phyloP scores from a whole-genome alignment of 2,113 vertebrate genomes.

The Corydoras sp. region DNA sequence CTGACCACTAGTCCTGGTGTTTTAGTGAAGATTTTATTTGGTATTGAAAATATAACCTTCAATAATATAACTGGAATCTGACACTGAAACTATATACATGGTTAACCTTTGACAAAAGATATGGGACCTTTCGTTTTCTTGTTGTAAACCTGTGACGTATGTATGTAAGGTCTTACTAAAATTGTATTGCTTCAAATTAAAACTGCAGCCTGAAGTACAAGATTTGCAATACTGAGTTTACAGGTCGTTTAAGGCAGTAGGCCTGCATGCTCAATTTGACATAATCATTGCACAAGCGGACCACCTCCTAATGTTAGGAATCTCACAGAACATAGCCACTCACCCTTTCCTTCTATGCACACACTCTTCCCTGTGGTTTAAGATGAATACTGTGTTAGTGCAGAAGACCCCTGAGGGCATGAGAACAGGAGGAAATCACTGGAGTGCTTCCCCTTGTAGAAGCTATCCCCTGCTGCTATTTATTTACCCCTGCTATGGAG shows the following conservation, averaged over 20 bases:
- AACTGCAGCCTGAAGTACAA: background rate
- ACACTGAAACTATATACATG: too few species aligned
- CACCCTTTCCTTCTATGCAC: background rate
- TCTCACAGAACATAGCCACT: background rate
- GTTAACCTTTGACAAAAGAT: too few species aligned
- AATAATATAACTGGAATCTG: too few species aligned
- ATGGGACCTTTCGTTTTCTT: too few species aligned
- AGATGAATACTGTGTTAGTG: constrained; percentile 38
- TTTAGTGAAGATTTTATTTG: too few species aligned
- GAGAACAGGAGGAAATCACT: constrained; percentile 42
- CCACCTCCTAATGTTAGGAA: constrained; percentile 43
- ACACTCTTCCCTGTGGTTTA: constrained; percentile 29
- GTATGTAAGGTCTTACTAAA: too few species aligned
- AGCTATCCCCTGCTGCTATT: constrained; percentile 50
- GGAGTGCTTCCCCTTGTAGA: constrained; percentile 36
- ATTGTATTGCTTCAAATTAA: background rate
- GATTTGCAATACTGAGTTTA: constrained; percentile 32
- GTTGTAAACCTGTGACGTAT: too few species aligned
- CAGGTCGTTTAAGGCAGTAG: constrained; percentile 45
- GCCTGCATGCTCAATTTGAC: constrained; percentile 63
- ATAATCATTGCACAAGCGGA: constrained; percentile 54
- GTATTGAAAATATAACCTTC: too few species aligned
- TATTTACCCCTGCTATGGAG: constrained; percentile 52
- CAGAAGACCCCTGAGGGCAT: constrained; percentile 34
- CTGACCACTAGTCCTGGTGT: too few species aligned